Conservation (phyloP, 2,797 vertebrate species). For the Xiphorhynchus erythropygius region DNA sequence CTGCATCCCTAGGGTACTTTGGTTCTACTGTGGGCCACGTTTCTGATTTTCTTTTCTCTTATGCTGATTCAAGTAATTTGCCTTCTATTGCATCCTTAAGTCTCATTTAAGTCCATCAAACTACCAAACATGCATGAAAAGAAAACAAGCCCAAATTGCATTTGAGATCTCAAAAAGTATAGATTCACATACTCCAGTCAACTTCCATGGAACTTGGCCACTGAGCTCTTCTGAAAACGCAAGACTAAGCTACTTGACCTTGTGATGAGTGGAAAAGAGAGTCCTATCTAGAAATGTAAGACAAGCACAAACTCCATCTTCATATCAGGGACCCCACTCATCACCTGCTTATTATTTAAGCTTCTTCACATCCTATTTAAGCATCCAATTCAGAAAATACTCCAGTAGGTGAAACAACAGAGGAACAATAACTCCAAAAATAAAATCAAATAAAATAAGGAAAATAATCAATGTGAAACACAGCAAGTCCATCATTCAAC, state of each 20-base stretch:
- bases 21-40: no score
- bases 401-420: background rate
- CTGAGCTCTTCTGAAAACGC: background rate
- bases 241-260: background rate
- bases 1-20: background rate
- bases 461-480: background rate
- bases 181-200: background rate
- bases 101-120: background rate
- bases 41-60: background rate
- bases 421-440: background rate
- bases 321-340: background rate
- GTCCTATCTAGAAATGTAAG: background rate
- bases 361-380: background rate
- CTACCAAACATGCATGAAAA: background rate
- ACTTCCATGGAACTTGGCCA: background rate
- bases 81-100: background rate
- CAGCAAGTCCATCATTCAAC: background rate
- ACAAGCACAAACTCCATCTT: background rate
- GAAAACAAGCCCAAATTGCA: background rate
- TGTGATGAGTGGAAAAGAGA: background rate
- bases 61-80: background rate
- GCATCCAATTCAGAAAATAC: background rate
- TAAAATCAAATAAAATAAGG: background rate
- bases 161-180: rapidly evolving
- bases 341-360: background rate